Conservation (phyloP, 92 coral and sea anemone species). For the Heteractis magnifica region DNA sequence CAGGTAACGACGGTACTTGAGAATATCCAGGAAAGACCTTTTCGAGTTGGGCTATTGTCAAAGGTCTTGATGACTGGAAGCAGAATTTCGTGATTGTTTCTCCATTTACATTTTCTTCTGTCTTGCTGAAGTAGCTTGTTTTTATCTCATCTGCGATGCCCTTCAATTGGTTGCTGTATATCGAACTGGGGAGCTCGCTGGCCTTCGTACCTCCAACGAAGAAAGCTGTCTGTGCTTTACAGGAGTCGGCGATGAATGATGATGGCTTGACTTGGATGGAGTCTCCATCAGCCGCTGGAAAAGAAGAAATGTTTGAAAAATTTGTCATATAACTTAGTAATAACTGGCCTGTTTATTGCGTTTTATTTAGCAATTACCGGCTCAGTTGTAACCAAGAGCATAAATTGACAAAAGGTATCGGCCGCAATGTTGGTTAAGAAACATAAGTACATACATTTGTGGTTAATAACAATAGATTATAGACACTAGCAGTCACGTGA, state of each 20-base stretch:
- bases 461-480: no score
- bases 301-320: background rate
- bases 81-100: slow-evolving; percentile 51
- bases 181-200: slow-evolving; percentile 38
- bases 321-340: no score
- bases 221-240: slow-evolving; percentile 35
- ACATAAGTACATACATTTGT: no score
- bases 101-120: slow-evolving; percentile 16
- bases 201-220: slow-evolving; percentile 39
- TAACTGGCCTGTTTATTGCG: no score
- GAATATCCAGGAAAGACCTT: slow-evolving; percentile 34
- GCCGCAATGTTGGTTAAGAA: no score
- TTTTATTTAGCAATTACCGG: no score
- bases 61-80: slow-evolving; percentile 42
- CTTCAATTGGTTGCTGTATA: slow-evolving; percentile 26
- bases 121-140: slow-evolving; percentile 55
- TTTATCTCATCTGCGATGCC: slow-evolving; percentile 30
- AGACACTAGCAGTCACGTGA: no score
- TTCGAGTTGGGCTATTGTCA: slow-evolving; percentile 23
- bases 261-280: slow-evolving; percentile 35
- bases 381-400: no score
- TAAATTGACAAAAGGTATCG: no score
- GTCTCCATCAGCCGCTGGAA: slow-evolving; percentile 37
- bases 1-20: slow-evolving; percentile 42
- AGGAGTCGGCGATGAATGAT: slow-evolving; percentile 29